Percentiles rank a stretch among this genome's conserved stretches.
phyloP scores from a whole-genome alignment of 1,140 invertebrate species.

The Drosophila burlai region DNA sequence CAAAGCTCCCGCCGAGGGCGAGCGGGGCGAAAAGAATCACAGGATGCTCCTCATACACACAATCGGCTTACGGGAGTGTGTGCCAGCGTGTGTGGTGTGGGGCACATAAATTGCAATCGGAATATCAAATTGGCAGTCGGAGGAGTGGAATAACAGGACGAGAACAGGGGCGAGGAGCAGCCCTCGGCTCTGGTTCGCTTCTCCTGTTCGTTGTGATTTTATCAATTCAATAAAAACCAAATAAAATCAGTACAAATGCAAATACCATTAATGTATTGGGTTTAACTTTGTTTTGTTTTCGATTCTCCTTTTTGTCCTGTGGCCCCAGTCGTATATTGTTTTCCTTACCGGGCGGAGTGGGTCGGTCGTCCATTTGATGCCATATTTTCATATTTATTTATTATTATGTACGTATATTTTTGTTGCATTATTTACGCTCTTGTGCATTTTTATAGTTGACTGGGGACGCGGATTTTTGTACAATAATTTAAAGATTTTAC shows the following conservation, averaged over 20 bases:
- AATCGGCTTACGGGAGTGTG: conserved; percentile 35
- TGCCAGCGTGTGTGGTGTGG: conserved; percentile 20
- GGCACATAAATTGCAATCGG: conserved; percentile 81
- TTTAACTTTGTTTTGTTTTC: conserved; percentile 82
- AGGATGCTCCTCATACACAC: conserved; percentile 43
- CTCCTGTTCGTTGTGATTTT: conserved; percentile 71
- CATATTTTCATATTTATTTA: conserved; percentile 74
- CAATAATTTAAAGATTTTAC: conserved; percentile 47
- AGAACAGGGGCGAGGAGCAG: conserved; percentile 22
- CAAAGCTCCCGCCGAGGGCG: conserved; percentile 28
- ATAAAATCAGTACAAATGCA: conserved; percentile 85
- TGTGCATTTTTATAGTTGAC: conserved; percentile 69
- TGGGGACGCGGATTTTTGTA: conserved; percentile 29
- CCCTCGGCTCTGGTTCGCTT: conserved; percentile 46
- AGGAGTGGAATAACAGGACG: conserved; percentile 39
- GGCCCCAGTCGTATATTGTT: conserved; percentile 28
- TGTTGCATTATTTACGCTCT: conserved; percentile 69
- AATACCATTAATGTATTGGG: conserved; percentile 85
- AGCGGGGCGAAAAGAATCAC: conserved; percentile 65
- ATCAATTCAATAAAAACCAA: conserved; percentile 85
- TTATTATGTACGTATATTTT: conserved; percentile 53
- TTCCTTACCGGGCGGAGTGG: conserved; percentile 16
- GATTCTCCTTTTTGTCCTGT: conserved; percentile 51
- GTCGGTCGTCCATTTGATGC: conserved; percentile 51
- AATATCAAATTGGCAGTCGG: conserved; percentile 79